phyloP scores from a whole-genome alignment of 2,113 vertebrate genomes.

The Zosterops borbonicus region DNA sequence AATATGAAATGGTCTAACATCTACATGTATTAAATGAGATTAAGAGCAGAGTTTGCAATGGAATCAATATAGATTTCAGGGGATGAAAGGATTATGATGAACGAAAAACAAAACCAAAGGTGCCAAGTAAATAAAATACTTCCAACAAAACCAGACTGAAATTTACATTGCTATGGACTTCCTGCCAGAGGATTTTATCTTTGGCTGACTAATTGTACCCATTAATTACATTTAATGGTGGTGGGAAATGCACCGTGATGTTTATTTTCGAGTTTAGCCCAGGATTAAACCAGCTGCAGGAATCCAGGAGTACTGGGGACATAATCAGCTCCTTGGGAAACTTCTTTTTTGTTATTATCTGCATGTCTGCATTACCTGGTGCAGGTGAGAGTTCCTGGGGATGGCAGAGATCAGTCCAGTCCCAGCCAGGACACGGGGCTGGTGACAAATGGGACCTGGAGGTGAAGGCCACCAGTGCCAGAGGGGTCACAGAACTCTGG shows the following conservation, averaged over 20 bases:
- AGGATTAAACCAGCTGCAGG: background rate
- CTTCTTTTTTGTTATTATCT: background rate
- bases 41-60: constrained; percentile 9
- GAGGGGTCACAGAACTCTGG: no score
- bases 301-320: background rate
- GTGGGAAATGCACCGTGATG: background rate
- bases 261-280: background rate
- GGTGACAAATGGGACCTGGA: no score
- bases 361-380: background rate
- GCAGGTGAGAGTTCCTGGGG: background rate
- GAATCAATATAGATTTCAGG: background rate
- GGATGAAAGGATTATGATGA: constrained; percentile 28
- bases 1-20: background rate
- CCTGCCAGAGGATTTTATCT: background rate
- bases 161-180: background rate
- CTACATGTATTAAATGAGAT: constrained; percentile 7
- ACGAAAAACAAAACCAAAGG: constrained; percentile 13
- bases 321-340: background rate
- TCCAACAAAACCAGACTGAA: background rate
- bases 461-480: no score
- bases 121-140: constrained; percentile 8
- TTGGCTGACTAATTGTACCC: background rate
- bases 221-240: background rate
- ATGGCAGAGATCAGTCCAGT: rapidly evolving
- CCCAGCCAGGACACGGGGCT: background rate